Conservation (phyloP, 2,888 invertebrate species). For the Stegophylla sp. region DNA sequence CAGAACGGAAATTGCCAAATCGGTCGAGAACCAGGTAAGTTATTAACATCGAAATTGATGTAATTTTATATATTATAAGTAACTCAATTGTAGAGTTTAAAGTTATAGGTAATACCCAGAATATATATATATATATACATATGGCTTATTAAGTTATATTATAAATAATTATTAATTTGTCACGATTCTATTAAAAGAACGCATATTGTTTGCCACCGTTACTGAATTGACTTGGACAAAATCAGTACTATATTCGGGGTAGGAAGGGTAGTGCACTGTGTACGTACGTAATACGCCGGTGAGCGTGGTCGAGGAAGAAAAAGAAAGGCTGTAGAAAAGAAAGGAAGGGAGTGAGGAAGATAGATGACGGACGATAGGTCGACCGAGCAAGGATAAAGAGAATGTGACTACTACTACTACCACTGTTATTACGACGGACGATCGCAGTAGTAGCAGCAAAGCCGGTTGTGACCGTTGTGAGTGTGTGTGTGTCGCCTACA, state of each 20-base stretch:
- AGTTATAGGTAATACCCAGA: no score
- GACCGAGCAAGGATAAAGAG: conserved; percentile 53
- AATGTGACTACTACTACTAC: conserved; percentile 40
- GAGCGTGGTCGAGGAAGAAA: neutral
- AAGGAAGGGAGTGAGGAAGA: conserved; percentile 39
- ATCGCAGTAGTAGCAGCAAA: conserved; percentile 23
- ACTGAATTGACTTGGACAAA: conserved; percentile 7
- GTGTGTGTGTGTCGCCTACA: conserved; percentile 46
- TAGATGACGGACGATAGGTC: conserved; percentile 49
- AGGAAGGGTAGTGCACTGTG: neutral
- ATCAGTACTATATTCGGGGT: conserved; percentile 22
- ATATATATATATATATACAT: neutral
- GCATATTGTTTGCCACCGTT: neutral
- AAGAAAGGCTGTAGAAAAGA: neutral
- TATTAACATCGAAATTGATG: no score
- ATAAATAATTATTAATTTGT: neutral
- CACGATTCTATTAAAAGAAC: neutral
- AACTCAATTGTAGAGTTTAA: no score
- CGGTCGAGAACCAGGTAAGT: conserved; percentile 25
- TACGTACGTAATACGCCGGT: conserved; percentile 5
- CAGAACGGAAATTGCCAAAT: neutral
- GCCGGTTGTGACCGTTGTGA: conserved; percentile 37
- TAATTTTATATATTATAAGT: no score
- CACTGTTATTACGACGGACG: conserved; percentile 39
- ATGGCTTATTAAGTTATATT: neutral